Evolutionary conservation across 2,113 vertebrate species (phyloP).

Genomic region (Tonatia bakeri): DNA sequence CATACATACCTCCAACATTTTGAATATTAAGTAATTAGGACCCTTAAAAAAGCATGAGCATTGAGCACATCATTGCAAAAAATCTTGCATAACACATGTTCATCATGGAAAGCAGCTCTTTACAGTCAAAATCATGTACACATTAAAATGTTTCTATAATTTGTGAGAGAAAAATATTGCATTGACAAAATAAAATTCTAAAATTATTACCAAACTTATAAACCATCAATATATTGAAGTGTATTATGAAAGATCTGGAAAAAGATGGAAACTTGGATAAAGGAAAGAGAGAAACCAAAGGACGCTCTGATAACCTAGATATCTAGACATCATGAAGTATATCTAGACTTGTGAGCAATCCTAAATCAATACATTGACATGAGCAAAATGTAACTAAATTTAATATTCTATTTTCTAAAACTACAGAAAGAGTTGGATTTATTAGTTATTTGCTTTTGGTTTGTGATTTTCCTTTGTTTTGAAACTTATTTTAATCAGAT

Average conservation of each 20-base stretch:
- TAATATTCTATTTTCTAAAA: neutral
- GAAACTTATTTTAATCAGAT: neutral
- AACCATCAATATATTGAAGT: neutral
- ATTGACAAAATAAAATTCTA: neutral
- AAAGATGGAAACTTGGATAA: neutral
- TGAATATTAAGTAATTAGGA: neutral
- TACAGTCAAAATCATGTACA: neutral
- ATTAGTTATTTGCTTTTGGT: neutral
- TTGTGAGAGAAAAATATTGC: neutral
- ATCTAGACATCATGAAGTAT: neutral
- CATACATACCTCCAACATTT: neutral
- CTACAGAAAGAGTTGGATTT: neutral
- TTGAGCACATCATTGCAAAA: neutral
- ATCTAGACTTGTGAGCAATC: neutral
- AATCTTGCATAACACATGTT: neutral
- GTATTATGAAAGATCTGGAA: neutral
- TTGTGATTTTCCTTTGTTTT: neutral
- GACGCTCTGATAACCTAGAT: neutral
- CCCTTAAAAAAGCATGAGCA: neutral
- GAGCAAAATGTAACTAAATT: neutral
- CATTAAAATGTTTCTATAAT: neutral
- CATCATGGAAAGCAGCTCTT: neutral
- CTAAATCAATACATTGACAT: neutral
- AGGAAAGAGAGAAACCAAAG: neutral
- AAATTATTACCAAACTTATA: neutral